Evolutionary conservation across 2,888 invertebrate species (phyloP).

Genomic region (Sphinx pinastri): DNA sequence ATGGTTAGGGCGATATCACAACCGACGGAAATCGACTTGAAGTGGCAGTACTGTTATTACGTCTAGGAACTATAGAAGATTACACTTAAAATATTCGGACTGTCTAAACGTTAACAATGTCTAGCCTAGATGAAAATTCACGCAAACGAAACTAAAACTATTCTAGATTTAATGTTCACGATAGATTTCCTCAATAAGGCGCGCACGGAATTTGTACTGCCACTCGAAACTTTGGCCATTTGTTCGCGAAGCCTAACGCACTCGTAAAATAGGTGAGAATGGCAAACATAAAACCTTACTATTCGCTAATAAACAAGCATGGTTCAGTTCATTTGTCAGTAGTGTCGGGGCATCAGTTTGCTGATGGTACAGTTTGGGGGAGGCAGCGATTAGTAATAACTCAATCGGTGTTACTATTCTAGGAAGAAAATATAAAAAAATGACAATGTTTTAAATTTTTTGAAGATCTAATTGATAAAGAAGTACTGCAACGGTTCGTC

Average conservation of each 20-base stretch:
- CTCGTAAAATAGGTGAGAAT: slow-evolving; percentile 36
- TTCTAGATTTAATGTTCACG: background rate
- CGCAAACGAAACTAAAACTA: background rate
- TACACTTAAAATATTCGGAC: too few relatives aligned
- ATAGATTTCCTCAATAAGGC: slow-evolving; percentile 20
- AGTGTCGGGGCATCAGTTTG: slow-evolving; percentile 50
- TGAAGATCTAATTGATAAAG: too few relatives aligned
- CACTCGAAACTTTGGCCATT: slow-evolving; percentile 21
- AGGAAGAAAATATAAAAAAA: too few relatives aligned
- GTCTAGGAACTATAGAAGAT: too few relatives aligned
- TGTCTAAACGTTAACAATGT: too few relatives aligned
- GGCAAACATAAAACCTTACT: slow-evolving; percentile 56
- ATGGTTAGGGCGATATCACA: too few relatives aligned
- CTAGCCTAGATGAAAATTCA: background rate
- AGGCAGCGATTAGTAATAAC: slow-evolving; percentile 27
- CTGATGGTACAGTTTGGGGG: slow-evolving; percentile 37
- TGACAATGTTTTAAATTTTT: too few relatives aligned
- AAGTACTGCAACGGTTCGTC: too few relatives aligned
- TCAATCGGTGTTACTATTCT: background rate
- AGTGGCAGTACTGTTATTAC: too few relatives aligned
- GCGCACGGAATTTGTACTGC: slow-evolving; percentile 15
- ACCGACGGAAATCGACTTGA: too few relatives aligned
- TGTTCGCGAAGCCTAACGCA: slow-evolving; percentile 18
- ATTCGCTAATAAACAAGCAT: slow-evolving; percentile 67
- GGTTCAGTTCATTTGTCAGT: slow-evolving; percentile 71